Evolutionary conservation across 2,888 invertebrate species (phyloP).

Genomic region (Stratiomys singularior): DNA sequence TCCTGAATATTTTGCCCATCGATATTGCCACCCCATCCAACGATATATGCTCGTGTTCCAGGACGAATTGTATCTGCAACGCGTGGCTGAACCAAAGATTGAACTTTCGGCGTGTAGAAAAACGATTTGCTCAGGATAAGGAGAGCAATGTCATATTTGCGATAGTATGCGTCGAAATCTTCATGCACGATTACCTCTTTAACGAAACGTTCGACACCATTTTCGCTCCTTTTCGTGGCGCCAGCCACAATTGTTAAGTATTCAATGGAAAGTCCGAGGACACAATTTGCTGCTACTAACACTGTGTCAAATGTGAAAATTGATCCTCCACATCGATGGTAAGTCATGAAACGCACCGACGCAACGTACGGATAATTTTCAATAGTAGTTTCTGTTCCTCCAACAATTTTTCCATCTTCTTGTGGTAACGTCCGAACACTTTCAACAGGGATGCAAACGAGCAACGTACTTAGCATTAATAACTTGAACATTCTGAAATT

Average conservation of each 20-base stretch:
- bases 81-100: conserved; percentile 57
- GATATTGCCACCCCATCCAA: conserved; percentile 53
- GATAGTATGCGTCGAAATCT: conserved; percentile 64
- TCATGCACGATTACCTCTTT: conserved; percentile 60
- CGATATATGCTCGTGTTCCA: conserved; percentile 50
- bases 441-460: neutral
- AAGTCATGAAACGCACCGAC: conserved; percentile 55
- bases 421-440: neutral
- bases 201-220: conserved; percentile 29
- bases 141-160: conserved; percentile 70
- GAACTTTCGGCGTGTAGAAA: conserved; percentile 61
- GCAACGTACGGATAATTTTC: conserved; percentile 50
- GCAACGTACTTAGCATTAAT: neutral
- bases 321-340: conserved; percentile 68
- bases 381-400: conserved; percentile 50
- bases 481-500: conserved; percentile 1
- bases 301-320: conserved; percentile 64
- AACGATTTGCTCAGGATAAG: conserved; percentile 67
- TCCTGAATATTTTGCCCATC: conserved; percentile 57
- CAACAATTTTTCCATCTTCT: conserved; percentile 51
- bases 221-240: conserved; percentile 60
- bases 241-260: conserved; percentile 61
- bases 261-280: conserved; percentile 56
- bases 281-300: conserved; percentile 70
- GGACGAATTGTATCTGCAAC: conserved; percentile 10